Evolutionary conservation across 1,140 invertebrate genomes (phyloP).

Genomic region (Drosophila takahashii): DNA sequence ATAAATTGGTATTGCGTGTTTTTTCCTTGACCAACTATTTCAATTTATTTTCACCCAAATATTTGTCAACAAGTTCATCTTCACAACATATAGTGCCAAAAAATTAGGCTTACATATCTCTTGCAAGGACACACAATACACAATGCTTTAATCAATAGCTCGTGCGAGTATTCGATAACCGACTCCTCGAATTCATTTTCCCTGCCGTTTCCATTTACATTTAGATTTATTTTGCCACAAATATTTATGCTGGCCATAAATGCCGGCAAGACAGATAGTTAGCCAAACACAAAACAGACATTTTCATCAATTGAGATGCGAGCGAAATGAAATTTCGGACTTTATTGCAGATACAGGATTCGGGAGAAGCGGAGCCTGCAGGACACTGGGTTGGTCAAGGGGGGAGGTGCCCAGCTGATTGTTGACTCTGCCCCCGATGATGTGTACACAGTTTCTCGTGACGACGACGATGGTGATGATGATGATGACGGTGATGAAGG

Average conservation of each 20-base stretch:
- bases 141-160: constrained; percentile 18
- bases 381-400: constrained; percentile 5
- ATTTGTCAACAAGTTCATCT: constrained; percentile 16
- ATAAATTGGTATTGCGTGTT: background rate
- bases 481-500: constrained; percentile 22
- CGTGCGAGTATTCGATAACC: constrained; percentile 7
- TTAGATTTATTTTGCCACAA: constrained; percentile 65
- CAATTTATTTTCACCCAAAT: constrained; percentile 6
- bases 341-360: constrained; percentile 56
- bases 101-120: background rate
- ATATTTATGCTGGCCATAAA: constrained; percentile 57
- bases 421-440: constrained; percentile 56
- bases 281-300: constrained; percentile 21
- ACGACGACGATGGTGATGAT: background rate
- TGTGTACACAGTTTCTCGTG: constrained; percentile 17
- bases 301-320: constrained; percentile 24
- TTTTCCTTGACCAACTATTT: background rate
- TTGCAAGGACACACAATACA: background rate
- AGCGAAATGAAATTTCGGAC: constrained; percentile 39
- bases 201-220: constrained; percentile 47
- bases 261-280: constrained; percentile 52
- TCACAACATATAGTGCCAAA: background rate
- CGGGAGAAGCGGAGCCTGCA: constrained; percentile 45
- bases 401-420: constrained; percentile 27
- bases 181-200: constrained; percentile 13